phyloP scores from a whole-genome alignment of 2,113 vertebrate species.

The Elephantulus edwardii region DNA sequence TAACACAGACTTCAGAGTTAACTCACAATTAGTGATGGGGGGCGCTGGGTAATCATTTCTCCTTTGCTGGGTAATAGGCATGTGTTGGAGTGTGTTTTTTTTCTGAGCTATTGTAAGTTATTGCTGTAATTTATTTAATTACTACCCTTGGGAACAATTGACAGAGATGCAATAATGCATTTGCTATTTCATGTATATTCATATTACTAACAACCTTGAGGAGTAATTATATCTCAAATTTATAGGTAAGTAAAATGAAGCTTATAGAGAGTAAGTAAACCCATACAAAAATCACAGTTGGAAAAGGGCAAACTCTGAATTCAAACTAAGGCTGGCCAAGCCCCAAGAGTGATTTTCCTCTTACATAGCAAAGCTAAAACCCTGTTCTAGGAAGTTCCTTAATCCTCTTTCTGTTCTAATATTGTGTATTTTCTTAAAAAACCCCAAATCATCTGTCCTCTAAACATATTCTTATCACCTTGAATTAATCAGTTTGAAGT shows the following conservation, averaged over 20 bases:
- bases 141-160: background rate
- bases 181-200: background rate
- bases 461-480: background rate
- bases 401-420: background rate
- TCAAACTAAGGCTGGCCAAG: background rate
- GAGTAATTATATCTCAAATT: background rate
- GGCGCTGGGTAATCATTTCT: background rate
- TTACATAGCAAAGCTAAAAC: background rate
- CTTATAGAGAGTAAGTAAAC: background rate
- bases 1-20: background rate
- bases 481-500: background rate
- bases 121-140: background rate
- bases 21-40: background rate
- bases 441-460: background rate
- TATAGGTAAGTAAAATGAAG: background rate
- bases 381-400: background rate
- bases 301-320: slow-evolving; percentile 33
- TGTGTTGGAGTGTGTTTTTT: too few relatives aligned
- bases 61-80: background rate
- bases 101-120: background rate
- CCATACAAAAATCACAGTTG: background rate
- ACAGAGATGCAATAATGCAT: background rate
- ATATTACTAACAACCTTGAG: background rate
- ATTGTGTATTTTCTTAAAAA: slow-evolving; percentile 33
- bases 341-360: background rate